These are phyloP conservation scores for Scalopus aquaticus DNA, from an alignment of 2,113 vertebrate genomes.

Conservation along the genomic window DNA sequence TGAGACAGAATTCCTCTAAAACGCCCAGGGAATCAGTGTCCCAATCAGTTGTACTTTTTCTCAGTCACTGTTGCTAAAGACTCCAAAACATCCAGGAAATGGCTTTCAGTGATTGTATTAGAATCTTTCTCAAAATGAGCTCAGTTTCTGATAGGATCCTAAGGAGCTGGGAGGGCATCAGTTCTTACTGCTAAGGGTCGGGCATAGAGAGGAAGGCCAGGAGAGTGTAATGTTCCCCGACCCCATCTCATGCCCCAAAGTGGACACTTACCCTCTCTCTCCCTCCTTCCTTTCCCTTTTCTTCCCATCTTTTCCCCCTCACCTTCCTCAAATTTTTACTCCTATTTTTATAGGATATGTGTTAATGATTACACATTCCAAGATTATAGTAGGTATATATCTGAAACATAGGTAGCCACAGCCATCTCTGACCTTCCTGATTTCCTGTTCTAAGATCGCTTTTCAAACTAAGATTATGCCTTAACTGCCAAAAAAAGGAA, in stretches of 20 bases:
- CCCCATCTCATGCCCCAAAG: fast-evolving
- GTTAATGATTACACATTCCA: neutral
- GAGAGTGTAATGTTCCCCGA: neutral
- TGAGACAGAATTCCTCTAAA: neutral
- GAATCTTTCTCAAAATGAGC: neutral
- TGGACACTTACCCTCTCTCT: neutral
- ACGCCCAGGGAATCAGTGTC: neutral
- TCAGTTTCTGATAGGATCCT: neutral
- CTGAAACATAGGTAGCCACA: neutral
- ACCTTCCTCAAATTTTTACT: neutral
- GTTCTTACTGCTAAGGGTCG: neutral
- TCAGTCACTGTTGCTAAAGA: neutral
- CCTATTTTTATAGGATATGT: neutral
- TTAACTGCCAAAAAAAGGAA: neutral
- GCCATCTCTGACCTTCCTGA: neutral
- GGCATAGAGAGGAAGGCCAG: neutral
- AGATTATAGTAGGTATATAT: neutral
- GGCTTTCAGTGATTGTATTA: neutral
- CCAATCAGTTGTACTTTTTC: neutral
- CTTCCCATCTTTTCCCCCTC: neutral
- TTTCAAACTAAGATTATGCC: neutral
- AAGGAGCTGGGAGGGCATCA: neutral
- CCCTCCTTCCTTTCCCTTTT: neutral
- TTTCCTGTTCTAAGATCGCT: neutral
- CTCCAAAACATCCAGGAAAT: neutral